phyloP scores from a whole-genome alignment of 2,888 invertebrate genomes.

The Osmoderma eremita region DNA sequence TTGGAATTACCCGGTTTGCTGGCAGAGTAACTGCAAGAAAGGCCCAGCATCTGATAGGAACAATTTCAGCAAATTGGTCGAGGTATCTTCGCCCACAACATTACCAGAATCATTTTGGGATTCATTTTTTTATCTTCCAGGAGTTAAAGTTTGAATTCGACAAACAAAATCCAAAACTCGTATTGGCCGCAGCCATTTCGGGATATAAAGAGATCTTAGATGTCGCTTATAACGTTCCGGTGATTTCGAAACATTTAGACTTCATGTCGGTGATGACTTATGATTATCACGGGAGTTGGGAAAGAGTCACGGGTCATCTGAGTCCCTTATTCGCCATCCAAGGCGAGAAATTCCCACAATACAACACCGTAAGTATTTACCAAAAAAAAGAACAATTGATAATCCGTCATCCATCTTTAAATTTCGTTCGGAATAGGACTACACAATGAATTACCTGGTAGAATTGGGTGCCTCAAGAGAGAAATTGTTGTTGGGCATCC shows the following conservation, averaged over 20 bases:
- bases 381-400: not conserved
- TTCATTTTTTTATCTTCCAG: slow-evolving; percentile 58
- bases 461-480: slow-evolving; percentile 78
- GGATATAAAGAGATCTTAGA: slow-evolving; percentile 93
- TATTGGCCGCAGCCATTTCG: slow-evolving; percentile 84
- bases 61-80: slow-evolving; percentile 80
- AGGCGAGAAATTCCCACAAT: slow-evolving; percentile 77
- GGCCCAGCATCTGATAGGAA: slow-evolving; percentile 82
- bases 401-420: slow-evolving; percentile 43
- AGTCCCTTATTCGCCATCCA: slow-evolving; percentile 77
- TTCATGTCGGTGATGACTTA: slow-evolving; percentile 89
- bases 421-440: slow-evolving; percentile 71
- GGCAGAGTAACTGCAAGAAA: slow-evolving; percentile 89
- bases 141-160: slow-evolving; percentile 74
- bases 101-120: not conserved
- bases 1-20: slow-evolving; percentile 95
- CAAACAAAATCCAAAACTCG: slow-evolving; percentile 72
- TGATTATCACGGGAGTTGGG: slow-evolving; percentile 93
- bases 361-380: slow-evolving; percentile 74
- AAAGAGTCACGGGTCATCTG: slow-evolving; percentile 80
- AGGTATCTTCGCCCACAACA: slow-evolving; percentile 63
- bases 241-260: slow-evolving; percentile 76
- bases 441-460: slow-evolving; percentile 80
- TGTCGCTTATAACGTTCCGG: slow-evolving; percentile 81
- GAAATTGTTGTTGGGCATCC: slow-evolving; percentile 83